Evolutionary conservation across 1,140 invertebrate genomes (phyloP).

Genomic region (Vanessa tameamea): DNA sequence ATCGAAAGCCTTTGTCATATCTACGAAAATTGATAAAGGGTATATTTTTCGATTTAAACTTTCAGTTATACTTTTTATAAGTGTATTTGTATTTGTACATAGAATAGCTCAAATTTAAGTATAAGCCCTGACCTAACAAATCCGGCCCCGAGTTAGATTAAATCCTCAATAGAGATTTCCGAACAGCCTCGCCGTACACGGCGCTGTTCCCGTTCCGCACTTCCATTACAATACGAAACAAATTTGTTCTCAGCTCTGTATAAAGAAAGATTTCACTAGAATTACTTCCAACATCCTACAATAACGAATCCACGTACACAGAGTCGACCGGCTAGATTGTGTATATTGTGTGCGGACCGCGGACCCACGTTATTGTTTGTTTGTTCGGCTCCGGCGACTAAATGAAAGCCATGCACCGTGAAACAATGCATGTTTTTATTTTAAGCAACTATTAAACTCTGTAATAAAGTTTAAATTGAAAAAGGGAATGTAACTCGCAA

Average conservation of each 20-base stretch:
- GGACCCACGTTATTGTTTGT: constrained; percentile 14
- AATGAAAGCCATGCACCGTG: constrained; percentile 13
- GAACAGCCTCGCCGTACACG: constrained; percentile 11
- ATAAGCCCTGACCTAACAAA: constrained; percentile 5
- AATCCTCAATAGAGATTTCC: constrained; percentile 26
- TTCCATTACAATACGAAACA: constrained; percentile 27
- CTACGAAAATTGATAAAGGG: too few species aligned
- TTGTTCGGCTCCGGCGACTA: constrained; percentile 4
- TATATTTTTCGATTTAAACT: too few species aligned
- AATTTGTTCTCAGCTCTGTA: constrained; percentile 28
- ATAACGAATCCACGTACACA: neutral
- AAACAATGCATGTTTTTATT: constrained; percentile 19
- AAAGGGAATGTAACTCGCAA: neutral
- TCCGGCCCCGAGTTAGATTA: constrained; percentile 21
- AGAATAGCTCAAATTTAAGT: neutral
- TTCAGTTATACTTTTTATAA: too few species aligned
- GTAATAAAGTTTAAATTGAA: neutral
- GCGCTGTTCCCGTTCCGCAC: constrained; percentile 19
- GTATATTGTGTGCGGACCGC: neutral
- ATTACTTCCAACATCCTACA: constrained; percentile 27
- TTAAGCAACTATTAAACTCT: constrained; percentile 19
- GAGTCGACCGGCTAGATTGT: neutral
- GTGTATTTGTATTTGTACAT: constrained; percentile 1
- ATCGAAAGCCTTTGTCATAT: too few species aligned
- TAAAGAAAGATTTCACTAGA: constrained; percentile 27